Evolutionary conservation across 2,797 vertebrate species (phyloP), one percentile per base, ranked within the genome.

Genomic region (Sebastes aleutianus): DNA sequence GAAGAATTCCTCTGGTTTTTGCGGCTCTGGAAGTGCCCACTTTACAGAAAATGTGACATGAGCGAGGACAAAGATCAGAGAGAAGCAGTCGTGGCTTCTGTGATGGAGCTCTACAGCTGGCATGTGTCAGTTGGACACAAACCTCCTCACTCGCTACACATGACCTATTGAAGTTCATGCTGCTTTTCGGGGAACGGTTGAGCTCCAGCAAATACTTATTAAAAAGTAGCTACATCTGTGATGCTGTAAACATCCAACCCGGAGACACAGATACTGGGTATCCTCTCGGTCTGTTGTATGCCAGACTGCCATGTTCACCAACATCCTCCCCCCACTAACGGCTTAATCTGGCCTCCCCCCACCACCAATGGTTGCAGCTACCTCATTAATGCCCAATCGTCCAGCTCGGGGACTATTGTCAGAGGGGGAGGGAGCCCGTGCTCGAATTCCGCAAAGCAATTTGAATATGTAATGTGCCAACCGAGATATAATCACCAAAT

Each of bases 361-460:
- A 90, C 88, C 81, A 88, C 85, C 87, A 87, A 90, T 90, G 82
- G 91, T 86, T 92, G 89, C 87, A 87, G 88, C 92, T 90, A 91
- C 87, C 94, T 96, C 94, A 95, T 96, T 96, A 96, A 94, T 94
- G 91, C 93, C 93, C 94, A 87, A 90, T 92, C 82, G 93, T 93
- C 91, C 91, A 88, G 90, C 86, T 85, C 84, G 26, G 89, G 88
- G 86, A 92, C 92, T 87, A 80, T 90, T 93, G 93, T 93, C 76
- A 26, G 88, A 90, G 89, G 91, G 93, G 92, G 90, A 91, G 90
- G 93, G 89, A 88, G 85, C 79, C 77, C 72, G 36, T 82, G 89
- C 89, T 87, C 79, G 86, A 88, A 92, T 93, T 94, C 90, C 59
- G 79, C 88, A 89, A 92, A 92, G 89, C 93, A 95, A 95, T 96